Evolutionary conservation across 1,140 invertebrate species (phyloP).

Genomic region (Telenomus remus): DNA sequence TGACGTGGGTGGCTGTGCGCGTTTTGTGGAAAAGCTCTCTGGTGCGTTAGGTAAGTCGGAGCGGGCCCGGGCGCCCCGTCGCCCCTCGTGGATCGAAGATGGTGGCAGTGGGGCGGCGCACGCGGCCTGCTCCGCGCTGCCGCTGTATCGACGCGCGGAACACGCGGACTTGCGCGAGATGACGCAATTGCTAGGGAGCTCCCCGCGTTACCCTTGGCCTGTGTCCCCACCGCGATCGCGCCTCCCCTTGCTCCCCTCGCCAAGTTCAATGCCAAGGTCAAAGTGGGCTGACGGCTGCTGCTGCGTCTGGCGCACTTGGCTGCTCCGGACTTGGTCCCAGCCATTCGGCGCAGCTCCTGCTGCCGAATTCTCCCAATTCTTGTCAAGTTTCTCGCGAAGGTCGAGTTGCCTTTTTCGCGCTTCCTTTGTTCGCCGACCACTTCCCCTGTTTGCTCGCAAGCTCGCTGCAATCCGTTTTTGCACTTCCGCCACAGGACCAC

Average conservation of each 20-base stretch:
- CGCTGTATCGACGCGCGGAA: conserved; percentile 43
- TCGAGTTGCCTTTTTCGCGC: conserved; percentile 10
- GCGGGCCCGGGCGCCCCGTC: conserved; percentile 9
- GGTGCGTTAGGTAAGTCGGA: conserved; percentile 19
- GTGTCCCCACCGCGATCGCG: not conserved
- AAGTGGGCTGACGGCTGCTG: conserved; percentile 23
- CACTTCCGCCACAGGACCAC: conserved; percentile 35
- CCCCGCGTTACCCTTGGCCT: conserved; percentile 25
- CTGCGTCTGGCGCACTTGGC: not conserved
- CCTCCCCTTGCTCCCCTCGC: conserved; percentile 13
- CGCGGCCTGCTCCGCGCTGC: conserved; percentile 15
- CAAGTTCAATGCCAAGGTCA: conserved; percentile 52
- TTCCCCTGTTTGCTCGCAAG: not conserved
- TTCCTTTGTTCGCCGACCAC: not conserved
- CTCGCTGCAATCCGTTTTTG: conserved; percentile 29
- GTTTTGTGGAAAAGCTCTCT: conserved; percentile 24
- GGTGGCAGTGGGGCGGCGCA: conserved; percentile 22
- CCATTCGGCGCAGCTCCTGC: conserved; percentile 22
- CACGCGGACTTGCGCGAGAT: conserved; percentile 37
- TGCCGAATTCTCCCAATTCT: conserved; percentile 30
- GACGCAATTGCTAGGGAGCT: conserved; percentile 31
- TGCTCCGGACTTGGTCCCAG: conserved; percentile 29
- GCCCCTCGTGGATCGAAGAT: conserved; percentile 20
- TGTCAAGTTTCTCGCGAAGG: conserved; percentile 32
- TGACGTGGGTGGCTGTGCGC: not conserved